A percentile compares a stretch with the other conserved stretches of the same genome.
These are phyloP conservation scores for Apostichopus californicus DNA, from an alignment of 35 echinoderm and acorn worm genomes.

Conservation along the genomic window DNA sequence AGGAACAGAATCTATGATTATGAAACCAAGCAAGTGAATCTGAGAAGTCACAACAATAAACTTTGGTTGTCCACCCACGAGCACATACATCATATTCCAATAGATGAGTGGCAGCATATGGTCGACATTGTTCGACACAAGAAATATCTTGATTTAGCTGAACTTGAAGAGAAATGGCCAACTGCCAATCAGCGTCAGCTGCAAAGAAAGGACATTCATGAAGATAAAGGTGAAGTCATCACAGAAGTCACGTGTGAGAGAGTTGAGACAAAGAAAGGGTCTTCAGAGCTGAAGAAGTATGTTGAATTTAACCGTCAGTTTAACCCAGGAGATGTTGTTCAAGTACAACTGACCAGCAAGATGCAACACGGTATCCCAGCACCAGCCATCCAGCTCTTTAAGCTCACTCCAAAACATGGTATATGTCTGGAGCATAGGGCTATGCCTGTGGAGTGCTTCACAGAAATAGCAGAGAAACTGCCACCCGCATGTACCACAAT, in stretches of 20 bases:
- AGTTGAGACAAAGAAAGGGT: neutral
- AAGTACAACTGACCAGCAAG: conserved; percentile 67
- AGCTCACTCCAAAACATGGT: conserved; percentile 73
- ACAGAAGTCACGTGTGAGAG: neutral
- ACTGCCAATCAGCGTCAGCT: neutral
- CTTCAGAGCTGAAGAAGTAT: conserved; percentile 47
- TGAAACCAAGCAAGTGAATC: neutral
- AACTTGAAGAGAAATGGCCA: conserved; percentile 9
- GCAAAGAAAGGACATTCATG: neutral
- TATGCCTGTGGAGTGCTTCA: conserved; percentile 75
- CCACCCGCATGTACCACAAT: conserved; percentile 15
- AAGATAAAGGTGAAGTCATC: neutral
- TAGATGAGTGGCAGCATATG: neutral
- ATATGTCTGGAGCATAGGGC: conserved; percentile 84
- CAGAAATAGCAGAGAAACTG: conserved; percentile 53
- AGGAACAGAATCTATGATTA: conserved; percentile 73
- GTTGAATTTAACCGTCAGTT: conserved; percentile 69
- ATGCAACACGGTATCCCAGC: conserved; percentile 54
- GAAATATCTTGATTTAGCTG: neutral
- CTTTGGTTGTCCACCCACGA: conserved; percentile 10
- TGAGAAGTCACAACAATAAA: neutral
- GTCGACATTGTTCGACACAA: neutral
- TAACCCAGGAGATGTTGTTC: conserved; percentile 62
- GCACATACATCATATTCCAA: neutral
- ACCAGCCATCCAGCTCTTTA: conserved; percentile 80